phyloP scores from a whole-genome alignment of 2,113 vertebrate genomes.

The Trichechus manatus region DNA sequence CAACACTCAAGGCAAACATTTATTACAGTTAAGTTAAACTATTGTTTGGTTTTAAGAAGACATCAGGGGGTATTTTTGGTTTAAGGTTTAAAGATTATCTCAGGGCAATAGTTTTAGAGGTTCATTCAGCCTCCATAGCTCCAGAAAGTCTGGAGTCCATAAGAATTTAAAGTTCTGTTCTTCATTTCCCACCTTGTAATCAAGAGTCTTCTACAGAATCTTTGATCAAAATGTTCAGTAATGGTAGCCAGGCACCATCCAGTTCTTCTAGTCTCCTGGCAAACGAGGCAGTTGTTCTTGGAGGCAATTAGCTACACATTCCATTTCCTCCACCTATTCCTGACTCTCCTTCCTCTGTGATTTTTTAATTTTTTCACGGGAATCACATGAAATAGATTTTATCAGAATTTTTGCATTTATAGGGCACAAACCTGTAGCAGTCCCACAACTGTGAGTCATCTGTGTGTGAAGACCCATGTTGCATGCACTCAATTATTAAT shows the following conservation, averaged over 20 bases:
- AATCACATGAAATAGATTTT: constrained; percentile 14
- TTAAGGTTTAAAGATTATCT: no score
- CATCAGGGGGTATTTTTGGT: no score
- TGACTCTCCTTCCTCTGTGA: no score
- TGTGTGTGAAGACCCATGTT: not conserved
- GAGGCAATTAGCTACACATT: not conserved
- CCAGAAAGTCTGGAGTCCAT: no score
- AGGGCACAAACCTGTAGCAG: not conserved
- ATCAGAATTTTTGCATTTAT: constrained; percentile 4
- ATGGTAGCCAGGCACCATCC: not conserved
- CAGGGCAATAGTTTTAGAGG: no score
- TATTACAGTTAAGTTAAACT: no score
- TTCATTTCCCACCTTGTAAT: not conserved
- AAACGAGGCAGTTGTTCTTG: not conserved
- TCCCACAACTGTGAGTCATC: not conserved
- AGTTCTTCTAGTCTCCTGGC: not conserved
- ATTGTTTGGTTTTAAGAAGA: no score
- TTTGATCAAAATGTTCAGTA: not conserved
- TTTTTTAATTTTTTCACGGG: not conserved
- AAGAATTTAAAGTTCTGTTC: no score
- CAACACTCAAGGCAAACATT: not conserved
- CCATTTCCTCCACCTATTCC: not conserved
- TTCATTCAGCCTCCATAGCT: no score
- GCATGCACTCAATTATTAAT: not conserved
- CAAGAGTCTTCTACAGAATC: not conserved